Evolutionary conservation across 2,888 invertebrate species (phyloP), one percentile per base, ranked within the genome.

Genomic region (Entomobrya proxima): DNA sequence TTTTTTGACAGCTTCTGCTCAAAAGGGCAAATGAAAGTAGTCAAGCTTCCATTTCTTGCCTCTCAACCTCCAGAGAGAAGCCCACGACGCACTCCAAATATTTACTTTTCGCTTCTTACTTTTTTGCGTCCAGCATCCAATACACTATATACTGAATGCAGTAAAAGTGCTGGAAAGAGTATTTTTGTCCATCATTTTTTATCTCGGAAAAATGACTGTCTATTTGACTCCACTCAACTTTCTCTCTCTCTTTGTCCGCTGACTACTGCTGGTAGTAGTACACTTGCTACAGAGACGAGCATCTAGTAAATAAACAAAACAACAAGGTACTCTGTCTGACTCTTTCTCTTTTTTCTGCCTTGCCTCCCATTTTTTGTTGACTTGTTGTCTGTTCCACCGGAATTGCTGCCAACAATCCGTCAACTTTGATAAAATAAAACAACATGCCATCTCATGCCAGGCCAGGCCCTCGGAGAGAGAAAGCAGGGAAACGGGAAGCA

Each of bases 331-430:
- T 37, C 35, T 61, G 11, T n/a, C 52, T 61, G 32, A n/a, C n/a
- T n/a, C n/a, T n/a, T n/a, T n/a, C n/a, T n/a, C n/a, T n/a, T n/a
- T n/a, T n/a, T n/a, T 67, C 61, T 50, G 47, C 47, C 64, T 64
- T 18, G 4, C 32, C 13, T 35, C 7, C 35, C 15, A 21, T 72
- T 5, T 72, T 72, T 72, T 47, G 72, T 72, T 72, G 72, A 72
- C 72, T 72, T 44, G 18, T 50, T 50, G 47, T 64, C 67, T 72
- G 72, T 72, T 50, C 72, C 30, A 72, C 72, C 72, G 72, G 58
- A 76, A 58, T 55, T 76, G 78, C 78, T 78, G 78, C 78, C 78
- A 78, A 78, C 64, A 47, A 64, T 64, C 64, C 64, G 78, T 64
- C 78, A 78, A 78, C 64, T 40, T 50, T 61, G 78, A 78, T 64